phyloP scores from a whole-genome alignment of 2,113 vertebrate species.

The Syngnathoides biaculeatus region DNA sequence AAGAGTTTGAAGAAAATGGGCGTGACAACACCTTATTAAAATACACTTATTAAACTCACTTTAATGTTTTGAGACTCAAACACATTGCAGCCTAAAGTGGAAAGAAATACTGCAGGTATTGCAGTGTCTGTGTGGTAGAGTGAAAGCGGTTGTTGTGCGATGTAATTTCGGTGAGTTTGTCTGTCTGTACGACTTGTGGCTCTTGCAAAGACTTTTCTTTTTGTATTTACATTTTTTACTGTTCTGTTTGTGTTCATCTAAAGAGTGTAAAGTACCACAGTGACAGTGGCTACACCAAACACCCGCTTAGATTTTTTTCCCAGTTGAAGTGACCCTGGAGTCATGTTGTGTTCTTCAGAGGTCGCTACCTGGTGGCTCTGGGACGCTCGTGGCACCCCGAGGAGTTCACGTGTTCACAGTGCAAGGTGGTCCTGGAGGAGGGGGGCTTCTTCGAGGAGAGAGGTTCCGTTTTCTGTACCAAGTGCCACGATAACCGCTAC shows the following conservation, averaged over 20 bases:
- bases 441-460: slow-evolving; percentile 96
- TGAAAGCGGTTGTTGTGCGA: too few relatives aligned
- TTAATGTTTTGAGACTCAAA: too few relatives aligned
- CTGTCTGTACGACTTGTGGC: too few relatives aligned
- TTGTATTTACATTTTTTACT: background rate
- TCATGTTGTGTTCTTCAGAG: slow-evolving; percentile 69
- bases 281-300: background rate
- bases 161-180: too few relatives aligned
- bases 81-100: too few relatives aligned
- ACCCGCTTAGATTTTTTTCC: background rate
- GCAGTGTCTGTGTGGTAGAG: too few relatives aligned
- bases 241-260: background rate
- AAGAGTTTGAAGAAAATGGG: too few relatives aligned
- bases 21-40: too few relatives aligned
- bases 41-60: too few relatives aligned
- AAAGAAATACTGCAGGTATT: too few relatives aligned
- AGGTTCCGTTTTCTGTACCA: slow-evolving; percentile 90
- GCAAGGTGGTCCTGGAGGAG: slow-evolving; percentile 87
- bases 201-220: too few relatives aligned
- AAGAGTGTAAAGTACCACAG: too few relatives aligned
- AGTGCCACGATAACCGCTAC: slow-evolving; percentile 88
- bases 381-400: slow-evolving; percentile 96
- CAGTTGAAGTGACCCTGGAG: background rate
- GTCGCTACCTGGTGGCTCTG: slow-evolving; percentile 91
- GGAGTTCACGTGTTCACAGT: slow-evolving; percentile 94